Evolutionary conservation across 2,888 invertebrate genomes (phyloP).

Genomic region (Apomyelois bistriatella): DNA sequence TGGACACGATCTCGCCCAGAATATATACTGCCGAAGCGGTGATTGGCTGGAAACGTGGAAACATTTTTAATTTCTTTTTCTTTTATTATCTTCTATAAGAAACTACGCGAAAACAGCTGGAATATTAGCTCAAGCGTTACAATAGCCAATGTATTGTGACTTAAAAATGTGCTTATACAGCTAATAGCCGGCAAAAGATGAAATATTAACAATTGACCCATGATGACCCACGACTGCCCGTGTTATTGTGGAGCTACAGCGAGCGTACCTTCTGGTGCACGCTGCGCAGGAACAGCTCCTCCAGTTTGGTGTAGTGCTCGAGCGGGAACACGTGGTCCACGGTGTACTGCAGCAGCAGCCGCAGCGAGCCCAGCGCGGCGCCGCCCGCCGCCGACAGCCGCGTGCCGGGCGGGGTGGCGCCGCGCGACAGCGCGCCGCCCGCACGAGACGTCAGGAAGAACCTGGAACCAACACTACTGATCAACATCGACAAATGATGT

Average conservation of each 20-base stretch:
- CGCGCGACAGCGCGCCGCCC: conserved; percentile 83
- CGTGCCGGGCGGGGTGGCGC: conserved; percentile 88
- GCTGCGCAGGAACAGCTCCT: conserved; percentile 87
- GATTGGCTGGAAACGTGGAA: conserved; percentile 80
- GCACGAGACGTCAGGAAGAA: conserved; percentile 80
- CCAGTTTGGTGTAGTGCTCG: conserved; percentile 87
- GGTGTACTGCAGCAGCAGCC: conserved; percentile 92
- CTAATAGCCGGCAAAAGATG: no score
- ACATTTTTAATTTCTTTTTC: not conserved
- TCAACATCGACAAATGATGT: no score
- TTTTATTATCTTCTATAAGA: not conserved
- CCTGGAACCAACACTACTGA: conserved; percentile 62
- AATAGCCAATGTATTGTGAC: no score
- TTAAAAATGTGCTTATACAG: no score
- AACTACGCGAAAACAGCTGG: no score
- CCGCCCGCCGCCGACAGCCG: conserved; percentile 80
- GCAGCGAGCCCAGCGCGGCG: conserved; percentile 87
- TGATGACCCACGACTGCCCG: no score
- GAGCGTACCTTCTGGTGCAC: conserved; percentile 80
- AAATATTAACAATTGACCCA: no score
- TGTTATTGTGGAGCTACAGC: no score
- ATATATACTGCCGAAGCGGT: conserved; percentile 90
- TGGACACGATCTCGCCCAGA: conserved; percentile 91
- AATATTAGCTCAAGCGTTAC: no score
- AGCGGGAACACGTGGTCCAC: conserved; percentile 94